phyloP scores from a whole-genome alignment of 2,797 vertebrate genomes.

The Steatocranus sp. region DNA sequence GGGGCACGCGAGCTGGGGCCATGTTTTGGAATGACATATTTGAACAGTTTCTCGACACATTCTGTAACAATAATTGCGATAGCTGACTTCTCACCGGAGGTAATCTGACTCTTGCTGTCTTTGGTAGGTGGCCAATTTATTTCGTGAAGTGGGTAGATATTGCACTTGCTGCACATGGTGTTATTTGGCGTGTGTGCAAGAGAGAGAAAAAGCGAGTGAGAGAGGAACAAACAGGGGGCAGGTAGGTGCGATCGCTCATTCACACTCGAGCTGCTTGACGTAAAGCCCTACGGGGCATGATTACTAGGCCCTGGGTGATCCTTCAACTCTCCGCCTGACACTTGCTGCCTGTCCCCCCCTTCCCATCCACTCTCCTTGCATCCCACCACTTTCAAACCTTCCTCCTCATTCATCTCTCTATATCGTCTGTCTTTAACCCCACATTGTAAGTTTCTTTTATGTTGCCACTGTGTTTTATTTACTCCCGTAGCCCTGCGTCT shows the following conservation, averaged over 20 bases:
- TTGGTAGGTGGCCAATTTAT: conserved; percentile 72
- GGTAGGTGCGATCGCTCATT: conserved; percentile 69
- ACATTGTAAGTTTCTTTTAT: conserved; percentile 8
- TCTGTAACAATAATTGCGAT: conserved; percentile 63
- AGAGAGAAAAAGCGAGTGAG: neutral
- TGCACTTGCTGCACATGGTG: conserved; percentile 42
- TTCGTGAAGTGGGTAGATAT: conserved; percentile 65
- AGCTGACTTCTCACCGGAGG: conserved; percentile 57
- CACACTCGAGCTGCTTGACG: conserved; percentile 63
- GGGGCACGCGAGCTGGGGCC: conserved; percentile 19
- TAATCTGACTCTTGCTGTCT: conserved; percentile 63
- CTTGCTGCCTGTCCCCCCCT: conserved; percentile 27
- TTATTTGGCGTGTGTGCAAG: conserved; percentile 18
- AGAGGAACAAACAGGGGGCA: conserved; percentile 67
- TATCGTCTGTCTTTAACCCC: conserved; percentile 16
- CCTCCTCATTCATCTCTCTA: conserved; percentile 42
- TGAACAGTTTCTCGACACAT: conserved; percentile 62
- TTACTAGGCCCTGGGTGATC: conserved; percentile 75
- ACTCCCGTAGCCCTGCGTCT: conserved; percentile 54
- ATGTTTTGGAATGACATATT: conserved; percentile 63
- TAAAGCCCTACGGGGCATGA: conserved; percentile 72
- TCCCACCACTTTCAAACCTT: conserved; percentile 10
- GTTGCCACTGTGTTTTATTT: conserved; percentile 71
- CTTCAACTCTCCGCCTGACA: conserved; percentile 69
- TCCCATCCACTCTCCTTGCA: neutral